A percentile compares a stretch with the other conserved stretches of the same genome.
phyloP scores from a whole-genome alignment of 2,888 invertebrate species.

The Caenorhabditis plicata region DNA sequence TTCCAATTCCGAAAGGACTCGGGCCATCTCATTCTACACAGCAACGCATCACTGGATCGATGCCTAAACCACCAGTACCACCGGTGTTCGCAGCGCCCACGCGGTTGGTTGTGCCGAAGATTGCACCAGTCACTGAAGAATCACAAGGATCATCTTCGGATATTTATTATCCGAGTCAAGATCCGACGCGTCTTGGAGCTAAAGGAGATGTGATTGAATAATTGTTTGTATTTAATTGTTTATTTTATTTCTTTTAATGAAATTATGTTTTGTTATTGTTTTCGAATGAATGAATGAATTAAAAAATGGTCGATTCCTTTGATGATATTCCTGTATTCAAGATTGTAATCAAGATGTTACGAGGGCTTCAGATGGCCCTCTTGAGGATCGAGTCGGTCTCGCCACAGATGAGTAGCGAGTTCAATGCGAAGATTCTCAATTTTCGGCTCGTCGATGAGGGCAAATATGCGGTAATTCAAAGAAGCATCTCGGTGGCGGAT shows the following conservation, averaged over 20 bases:
- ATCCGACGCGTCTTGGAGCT: slow-evolving; percentile 75
- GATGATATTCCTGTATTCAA: not conserved
- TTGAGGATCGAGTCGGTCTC: slow-evolving; percentile 36
- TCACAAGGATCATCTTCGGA: too few relatives aligned
- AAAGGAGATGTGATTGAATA: slow-evolving; percentile 58
- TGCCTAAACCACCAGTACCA: slow-evolving; percentile 68
- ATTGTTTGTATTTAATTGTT: not conserved
- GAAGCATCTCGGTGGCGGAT: not conserved
- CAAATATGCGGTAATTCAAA: slow-evolving; percentile 41
- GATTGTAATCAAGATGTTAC: slow-evolving; percentile 1
- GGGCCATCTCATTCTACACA: slow-evolving; percentile 43
- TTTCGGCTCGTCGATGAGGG: slow-evolving; percentile 47
- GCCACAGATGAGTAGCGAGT: slow-evolving; percentile 36
- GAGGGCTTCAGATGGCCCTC: slow-evolving; percentile 41
- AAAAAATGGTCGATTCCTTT: not conserved
- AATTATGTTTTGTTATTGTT: not conserved
- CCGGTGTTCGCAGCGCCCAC: slow-evolving; percentile 68
- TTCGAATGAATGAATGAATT: not conserved
- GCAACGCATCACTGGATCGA: slow-evolving; percentile 67
- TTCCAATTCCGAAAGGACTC: slow-evolving; percentile 45
- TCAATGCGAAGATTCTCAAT: slow-evolving; percentile 44
- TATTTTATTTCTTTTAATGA: not conserved
- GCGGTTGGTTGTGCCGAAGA: slow-evolving; percentile 35
- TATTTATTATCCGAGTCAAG: slow-evolving; percentile 91
- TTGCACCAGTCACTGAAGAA: slow-evolving; percentile 24